phyloP scores from a whole-genome alignment of 2,113 vertebrate genomes.

The Otolemur garnettii region DNA sequence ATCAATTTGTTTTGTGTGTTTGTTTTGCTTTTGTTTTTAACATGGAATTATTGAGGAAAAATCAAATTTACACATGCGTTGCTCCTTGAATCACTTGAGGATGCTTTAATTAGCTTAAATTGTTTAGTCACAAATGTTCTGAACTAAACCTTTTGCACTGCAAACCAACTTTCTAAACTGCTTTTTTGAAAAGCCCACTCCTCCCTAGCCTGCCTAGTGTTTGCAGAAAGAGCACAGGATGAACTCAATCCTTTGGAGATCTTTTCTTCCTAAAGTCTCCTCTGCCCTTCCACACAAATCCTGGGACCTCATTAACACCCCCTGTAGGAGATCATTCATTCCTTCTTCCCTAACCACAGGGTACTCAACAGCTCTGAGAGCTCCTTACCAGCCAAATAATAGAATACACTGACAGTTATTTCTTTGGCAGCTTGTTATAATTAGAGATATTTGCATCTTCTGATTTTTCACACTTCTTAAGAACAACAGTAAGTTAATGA shows the following conservation, averaged over 20 bases:
- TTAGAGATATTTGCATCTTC: conserved; percentile 73
- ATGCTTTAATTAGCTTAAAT: neutral
- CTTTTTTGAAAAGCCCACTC: neutral
- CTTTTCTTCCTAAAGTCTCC: neutral
- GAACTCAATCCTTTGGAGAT: conserved; percentile 5
- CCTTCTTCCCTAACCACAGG: neutral
- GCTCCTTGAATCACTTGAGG: neutral
- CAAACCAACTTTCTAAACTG: neutral
- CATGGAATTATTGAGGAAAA: conserved; percentile 28
- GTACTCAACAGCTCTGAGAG: neutral
- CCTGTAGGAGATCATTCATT: neutral
- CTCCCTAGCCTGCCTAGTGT: neutral
- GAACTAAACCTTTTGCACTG: neutral
- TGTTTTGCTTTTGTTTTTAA: neutral
- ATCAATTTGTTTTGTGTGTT: neutral
- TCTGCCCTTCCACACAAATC: neutral
- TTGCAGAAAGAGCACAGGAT: neutral
- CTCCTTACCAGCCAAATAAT: conserved; percentile 53
- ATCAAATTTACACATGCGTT: neutral
- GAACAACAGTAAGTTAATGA: conserved; percentile 70
- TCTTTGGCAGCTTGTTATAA: conserved; percentile 79
- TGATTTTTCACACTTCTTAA: conserved; percentile 63
- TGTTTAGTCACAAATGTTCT: neutral
- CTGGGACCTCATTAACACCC: conserved; percentile 25
- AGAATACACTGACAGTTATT: neutral